A percentile compares a stretch with the other conserved stretches of the same genome.
phyloP scores from a whole-genome alignment of 2,888 invertebrate species.

The Pammene fasciana region DNA sequence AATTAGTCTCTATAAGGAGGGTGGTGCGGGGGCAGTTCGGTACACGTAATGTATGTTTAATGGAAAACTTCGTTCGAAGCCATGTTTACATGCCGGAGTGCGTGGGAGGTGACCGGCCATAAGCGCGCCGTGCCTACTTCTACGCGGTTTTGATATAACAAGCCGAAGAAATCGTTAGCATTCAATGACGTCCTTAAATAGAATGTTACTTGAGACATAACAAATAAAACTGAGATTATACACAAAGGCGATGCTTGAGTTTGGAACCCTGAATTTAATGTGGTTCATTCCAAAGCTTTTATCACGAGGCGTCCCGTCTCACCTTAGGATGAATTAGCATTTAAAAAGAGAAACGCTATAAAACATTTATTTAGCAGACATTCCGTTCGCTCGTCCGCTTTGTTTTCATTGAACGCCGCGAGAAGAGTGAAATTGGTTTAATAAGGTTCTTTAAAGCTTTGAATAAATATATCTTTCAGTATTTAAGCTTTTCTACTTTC shows the following conservation, averaged over 20 bases:
- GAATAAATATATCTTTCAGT: constrained; percentile 51
- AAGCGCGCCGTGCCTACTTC: constrained; percentile 4
- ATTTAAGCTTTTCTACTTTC: constrained; percentile 41
- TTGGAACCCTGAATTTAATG: constrained; percentile 16
- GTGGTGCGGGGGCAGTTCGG: constrained; percentile 2
- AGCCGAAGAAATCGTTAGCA: neutral
- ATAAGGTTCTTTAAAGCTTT: constrained; percentile 53
- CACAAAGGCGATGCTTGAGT: constrained; percentile 4
- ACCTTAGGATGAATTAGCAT: constrained; percentile 56
- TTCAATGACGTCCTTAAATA: constrained; percentile 11
- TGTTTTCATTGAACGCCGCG: constrained; percentile 55
- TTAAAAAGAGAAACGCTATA: constrained; percentile 62
- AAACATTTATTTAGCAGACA: constrained; percentile 57
- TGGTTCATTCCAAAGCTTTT: constrained; percentile 39
- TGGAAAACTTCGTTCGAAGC: constrained; percentile 21
- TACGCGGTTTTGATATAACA: neutral
- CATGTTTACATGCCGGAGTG: constrained; percentile 26
- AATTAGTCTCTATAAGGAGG: constrained; percentile 45
- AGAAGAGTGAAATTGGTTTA: constrained; percentile 58
- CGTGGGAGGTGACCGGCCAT: constrained; percentile 25
- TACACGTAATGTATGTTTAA: constrained; percentile 25
- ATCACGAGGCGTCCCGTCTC: constrained; percentile 37
- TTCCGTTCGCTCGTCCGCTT: constrained; percentile 53
- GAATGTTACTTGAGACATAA: neutral
- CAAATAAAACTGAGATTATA: neutral